phyloP scores from a whole-genome alignment of 2,888 invertebrate genomes.

The Hetaerina titia region DNA sequence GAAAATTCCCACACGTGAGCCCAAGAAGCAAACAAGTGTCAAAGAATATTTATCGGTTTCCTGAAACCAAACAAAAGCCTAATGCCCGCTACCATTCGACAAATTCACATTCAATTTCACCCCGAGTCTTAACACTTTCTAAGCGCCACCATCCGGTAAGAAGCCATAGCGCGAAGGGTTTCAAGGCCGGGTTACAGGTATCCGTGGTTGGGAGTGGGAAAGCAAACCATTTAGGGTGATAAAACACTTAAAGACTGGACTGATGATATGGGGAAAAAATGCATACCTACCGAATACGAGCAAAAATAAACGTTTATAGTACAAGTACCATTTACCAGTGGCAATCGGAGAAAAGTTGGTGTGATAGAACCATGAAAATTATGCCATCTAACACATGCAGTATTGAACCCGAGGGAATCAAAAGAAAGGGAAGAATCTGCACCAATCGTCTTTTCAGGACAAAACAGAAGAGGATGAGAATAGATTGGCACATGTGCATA shows the following conservation, averaged over 20 bases:
- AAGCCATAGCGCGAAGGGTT: neutral
- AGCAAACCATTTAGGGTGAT: neutral
- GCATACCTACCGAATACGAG: neutral
- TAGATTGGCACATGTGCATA: no score
- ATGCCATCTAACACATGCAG: no score
- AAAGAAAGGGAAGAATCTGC: no score
- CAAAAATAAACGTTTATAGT: neutral
- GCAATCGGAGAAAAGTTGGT: no score
- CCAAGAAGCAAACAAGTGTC: neutral
- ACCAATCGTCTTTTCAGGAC: no score
- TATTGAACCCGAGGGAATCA: no score
- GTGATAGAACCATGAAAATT: no score
- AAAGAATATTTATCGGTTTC: neutral
- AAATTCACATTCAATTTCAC: neutral
- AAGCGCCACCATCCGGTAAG: neutral
- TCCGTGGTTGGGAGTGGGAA: neutral
- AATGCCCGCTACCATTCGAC: neutral
- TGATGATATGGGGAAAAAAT: neutral
- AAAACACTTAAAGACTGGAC: neutral
- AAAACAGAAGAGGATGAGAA: no score
- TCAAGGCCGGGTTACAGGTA: neutral
- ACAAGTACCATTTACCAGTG: no score
- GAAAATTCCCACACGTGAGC: neutral
- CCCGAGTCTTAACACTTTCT: neutral
- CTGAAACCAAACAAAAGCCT: neutral